These are phyloP conservation scores for Apostichopus japonicus DNA, from an alignment of 35 echinoderm and acorn worm species.

Conservation along the genomic window DNA sequence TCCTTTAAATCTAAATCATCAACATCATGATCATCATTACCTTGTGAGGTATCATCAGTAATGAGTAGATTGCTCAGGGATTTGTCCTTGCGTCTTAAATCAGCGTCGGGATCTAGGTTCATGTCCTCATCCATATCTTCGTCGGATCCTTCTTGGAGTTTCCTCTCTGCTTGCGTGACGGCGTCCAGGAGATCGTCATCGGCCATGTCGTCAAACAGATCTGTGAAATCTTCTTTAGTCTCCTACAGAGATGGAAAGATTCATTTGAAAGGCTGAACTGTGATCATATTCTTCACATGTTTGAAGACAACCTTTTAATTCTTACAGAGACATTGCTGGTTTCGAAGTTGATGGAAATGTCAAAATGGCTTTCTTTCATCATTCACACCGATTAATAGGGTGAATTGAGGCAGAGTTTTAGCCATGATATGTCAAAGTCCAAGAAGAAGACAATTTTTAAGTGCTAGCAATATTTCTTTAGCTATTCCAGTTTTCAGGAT, in stretches of 20 bases:
- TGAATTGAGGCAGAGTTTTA: neutral
- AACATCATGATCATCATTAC: neutral
- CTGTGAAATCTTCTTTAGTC: constrained; percentile 52
- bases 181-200: constrained; percentile 90
- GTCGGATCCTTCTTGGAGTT: constrained; percentile 63
- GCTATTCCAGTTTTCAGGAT: too few species aligned
- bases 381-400: too few species aligned
- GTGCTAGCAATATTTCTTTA: too few species aligned
- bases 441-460: too few species aligned
- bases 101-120: constrained; percentile 29
- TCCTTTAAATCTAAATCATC: too few species aligned
- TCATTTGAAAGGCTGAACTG: too few species aligned
- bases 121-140: constrained; percentile 62
- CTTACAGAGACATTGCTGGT: too few species aligned
- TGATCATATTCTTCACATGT: too few species aligned
- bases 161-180: constrained; percentile 64
- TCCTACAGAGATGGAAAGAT: constrained; percentile 8
- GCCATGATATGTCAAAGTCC: neutral
- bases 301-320: too few species aligned
- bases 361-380: too few species aligned
- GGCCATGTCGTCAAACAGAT: constrained; percentile 86
- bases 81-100: constrained; percentile 8
- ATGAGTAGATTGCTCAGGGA: neutral
- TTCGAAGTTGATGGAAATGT: too few species aligned
- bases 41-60: constrained; percentile 67